A percentile compares a stretch with the other conserved stretches of the same genome.
These are phyloP conservation scores for Trichosurus vulpecula DNA, from an alignment of 2,797 vertebrate genomes.

Conservation along the genomic window DNA sequence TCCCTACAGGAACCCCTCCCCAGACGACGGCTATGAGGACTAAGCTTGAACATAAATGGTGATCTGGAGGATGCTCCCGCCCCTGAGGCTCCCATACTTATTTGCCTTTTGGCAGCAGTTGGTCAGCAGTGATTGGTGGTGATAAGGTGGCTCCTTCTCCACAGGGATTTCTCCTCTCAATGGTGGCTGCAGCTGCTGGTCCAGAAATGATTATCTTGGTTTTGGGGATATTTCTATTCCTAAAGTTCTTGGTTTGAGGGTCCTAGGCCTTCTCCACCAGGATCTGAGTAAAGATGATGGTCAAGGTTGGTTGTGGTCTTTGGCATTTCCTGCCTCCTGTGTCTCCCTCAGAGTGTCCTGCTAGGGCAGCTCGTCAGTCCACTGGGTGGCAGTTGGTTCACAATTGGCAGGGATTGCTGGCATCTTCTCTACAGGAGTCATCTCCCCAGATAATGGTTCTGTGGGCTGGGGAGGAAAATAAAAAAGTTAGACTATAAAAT, in stretches of 20 bases:
- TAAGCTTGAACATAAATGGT: background rate
- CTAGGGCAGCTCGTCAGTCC: background rate
- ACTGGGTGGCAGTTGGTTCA: background rate
- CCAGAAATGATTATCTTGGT: background rate
- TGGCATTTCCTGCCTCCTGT: background rate
- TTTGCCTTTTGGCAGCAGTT: background rate
- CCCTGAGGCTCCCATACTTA: background rate
- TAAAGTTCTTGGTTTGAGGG: background rate
- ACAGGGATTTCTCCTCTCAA: background rate
- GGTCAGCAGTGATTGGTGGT: background rate
- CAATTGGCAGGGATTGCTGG: background rate
- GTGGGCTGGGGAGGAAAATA: background rate
- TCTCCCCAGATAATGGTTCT: background rate
- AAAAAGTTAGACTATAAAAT: background rate
- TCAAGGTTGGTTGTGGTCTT: background rate
- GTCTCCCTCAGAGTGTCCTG: background rate
- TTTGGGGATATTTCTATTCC: background rate
- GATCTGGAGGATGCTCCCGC: background rate
- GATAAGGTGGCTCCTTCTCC: background rate
- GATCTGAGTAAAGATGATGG: background rate
- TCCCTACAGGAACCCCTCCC: background rate
- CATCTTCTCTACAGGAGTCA: background rate
- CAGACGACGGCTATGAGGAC: background rate
- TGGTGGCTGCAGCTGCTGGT: background rate
- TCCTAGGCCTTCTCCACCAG: background rate